These are phyloP conservation scores for Diorhabda elongata DNA, from an alignment of 1,140 invertebrate species.

Conservation along the genomic window DNA sequence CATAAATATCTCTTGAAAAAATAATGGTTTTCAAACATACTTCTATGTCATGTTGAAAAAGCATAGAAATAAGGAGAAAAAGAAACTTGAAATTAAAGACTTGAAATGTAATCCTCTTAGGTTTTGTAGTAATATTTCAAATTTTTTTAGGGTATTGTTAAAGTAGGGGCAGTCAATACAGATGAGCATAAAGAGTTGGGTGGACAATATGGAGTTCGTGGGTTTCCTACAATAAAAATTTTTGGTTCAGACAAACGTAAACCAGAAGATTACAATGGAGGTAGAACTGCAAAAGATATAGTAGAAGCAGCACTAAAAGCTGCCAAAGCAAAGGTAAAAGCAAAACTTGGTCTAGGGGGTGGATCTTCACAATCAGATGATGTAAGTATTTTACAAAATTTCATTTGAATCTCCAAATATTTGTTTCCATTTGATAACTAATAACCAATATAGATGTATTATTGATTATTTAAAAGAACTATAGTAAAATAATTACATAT, in stretches of 20 bases:
- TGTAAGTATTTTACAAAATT: slow-evolving; percentile 17
- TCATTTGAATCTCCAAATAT: too few species aligned
- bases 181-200: slow-evolving; percentile 83
- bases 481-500: too few species aligned
- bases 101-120: too few species aligned
- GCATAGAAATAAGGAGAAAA: too few species aligned
- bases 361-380: slow-evolving; percentile 45
- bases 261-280: slow-evolving; percentile 83
- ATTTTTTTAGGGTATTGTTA: slow-evolving; percentile 73
- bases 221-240: slow-evolving; percentile 96
- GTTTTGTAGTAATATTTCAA: too few species aligned
- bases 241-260: slow-evolving; percentile 85
- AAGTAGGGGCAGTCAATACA: slow-evolving; percentile 90
- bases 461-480: too few species aligned
- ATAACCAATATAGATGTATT: too few species aligned
- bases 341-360: slow-evolving; percentile 64
- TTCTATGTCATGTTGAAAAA: too few species aligned
- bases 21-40: too few species aligned
- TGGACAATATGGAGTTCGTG: slow-evolving; percentile 75
- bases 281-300: slow-evolving; percentile 78
- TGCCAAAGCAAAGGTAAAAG: slow-evolving; percentile 64
- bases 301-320: slow-evolving; percentile 78
- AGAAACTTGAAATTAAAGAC: too few species aligned
- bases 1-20: too few species aligned
- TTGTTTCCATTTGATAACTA: too few species aligned